These are phyloP conservation scores for Drosophila novamexicana DNA, from an alignment of 1,140 invertebrate species.

Conservation along the genomic window DNA sequence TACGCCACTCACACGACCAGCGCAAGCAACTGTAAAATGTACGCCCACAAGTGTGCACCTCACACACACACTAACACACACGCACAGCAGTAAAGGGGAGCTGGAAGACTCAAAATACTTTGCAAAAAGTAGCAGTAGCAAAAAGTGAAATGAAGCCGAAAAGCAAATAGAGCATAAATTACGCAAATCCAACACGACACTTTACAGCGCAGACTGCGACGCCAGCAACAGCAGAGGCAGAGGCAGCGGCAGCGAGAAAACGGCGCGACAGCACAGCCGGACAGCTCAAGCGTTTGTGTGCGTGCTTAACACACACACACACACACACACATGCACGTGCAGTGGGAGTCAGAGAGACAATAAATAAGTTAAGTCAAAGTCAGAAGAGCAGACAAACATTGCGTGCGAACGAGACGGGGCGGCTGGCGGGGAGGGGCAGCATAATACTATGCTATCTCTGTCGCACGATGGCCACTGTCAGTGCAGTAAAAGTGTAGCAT, in stretches of 20 bases:
- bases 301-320: conserved; percentile 10
- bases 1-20: neutral
- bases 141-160: conserved; percentile 82
- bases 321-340: neutral
- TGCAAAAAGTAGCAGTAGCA: conserved; percentile 56
- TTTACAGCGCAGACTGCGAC: conserved; percentile 41
- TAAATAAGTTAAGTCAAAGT: conserved; percentile 82
- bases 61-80: neutral
- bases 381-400: conserved; percentile 71
- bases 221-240: conserved; percentile 14
- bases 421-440: conserved; percentile 1
- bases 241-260: conserved; percentile 7
- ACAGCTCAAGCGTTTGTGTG: conserved; percentile 18
- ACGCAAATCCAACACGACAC: conserved; percentile 82
- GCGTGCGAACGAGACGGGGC: conserved; percentile 19
- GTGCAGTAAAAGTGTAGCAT: conserved; percentile 55
- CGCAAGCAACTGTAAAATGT: conserved; percentile 6
- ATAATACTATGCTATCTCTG: conserved; percentile 4
- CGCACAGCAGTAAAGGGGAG: neutral
- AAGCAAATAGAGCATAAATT: conserved; percentile 83
- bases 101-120: conserved; percentile 51
- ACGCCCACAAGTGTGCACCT: neutral
- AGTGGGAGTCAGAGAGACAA: conserved; percentile 58
- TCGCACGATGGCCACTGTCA: conserved; percentile 22
- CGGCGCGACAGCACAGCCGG: conserved; percentile 14